Percentiles rank a stretch among this genome's conserved stretches.
Conservation (phyloP, 2,888 invertebrate species). For the Orthonevra nobilis region DNA sequence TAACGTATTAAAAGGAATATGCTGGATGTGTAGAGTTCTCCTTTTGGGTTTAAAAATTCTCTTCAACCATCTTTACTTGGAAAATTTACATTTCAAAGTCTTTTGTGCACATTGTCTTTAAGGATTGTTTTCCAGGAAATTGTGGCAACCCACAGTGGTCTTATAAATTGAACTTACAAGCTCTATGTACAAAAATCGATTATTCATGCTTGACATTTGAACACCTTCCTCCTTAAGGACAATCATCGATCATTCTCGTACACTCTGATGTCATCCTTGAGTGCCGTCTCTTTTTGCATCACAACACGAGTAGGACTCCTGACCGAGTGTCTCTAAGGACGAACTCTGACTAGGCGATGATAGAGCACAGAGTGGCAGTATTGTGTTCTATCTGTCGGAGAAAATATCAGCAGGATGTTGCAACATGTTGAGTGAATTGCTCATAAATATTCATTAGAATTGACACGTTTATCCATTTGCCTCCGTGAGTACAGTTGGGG, state of each 20-base stretch:
- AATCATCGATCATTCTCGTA: conserved; percentile 13
- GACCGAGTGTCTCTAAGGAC: conserved; percentile 42
- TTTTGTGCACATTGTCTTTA: no score
- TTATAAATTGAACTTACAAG: no score
- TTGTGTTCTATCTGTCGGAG: conserved; percentile 16
- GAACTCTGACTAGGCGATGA: conserved; percentile 55
- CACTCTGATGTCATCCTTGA: conserved; percentile 2
- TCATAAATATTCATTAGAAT: conserved; percentile 65
- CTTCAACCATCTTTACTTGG: no score
- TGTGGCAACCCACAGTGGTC: no score
- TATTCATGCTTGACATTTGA: no score
- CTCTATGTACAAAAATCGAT: no score
- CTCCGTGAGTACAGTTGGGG: neutral
- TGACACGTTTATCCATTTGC: conserved; percentile 32
- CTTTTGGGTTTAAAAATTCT: no score
- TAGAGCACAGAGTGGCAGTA: conserved; percentile 35
- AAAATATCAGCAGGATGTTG: conserved; percentile 48
- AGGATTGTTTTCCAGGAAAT: no score
- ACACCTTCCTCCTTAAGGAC: neutral
- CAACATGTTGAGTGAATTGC: conserved; percentile 60
- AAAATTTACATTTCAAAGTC: no score
- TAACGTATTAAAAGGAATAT: no score
- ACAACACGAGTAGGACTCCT: conserved; percentile 4
- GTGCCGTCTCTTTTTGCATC: conserved; percentile 6
- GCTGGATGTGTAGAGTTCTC: no score